Evolutionary conservation across 2,888 invertebrate species (phyloP).

Genomic region (Ptilodon capucinus): DNA sequence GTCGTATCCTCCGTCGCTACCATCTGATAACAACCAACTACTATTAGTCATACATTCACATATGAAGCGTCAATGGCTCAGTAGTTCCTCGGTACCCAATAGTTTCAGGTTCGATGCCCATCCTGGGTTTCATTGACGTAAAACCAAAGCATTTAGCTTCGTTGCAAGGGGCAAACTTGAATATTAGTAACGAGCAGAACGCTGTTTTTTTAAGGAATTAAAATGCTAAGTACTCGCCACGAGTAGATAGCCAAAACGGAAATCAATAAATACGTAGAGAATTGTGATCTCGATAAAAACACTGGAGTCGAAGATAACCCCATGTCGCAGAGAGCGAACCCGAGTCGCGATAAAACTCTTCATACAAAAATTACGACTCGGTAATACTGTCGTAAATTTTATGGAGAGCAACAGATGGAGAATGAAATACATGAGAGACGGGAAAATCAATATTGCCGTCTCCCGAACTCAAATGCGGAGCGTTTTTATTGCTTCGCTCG

Average conservation of each 20-base stretch:
- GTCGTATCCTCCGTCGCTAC: slow-evolving; percentile 90
- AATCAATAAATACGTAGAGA: slow-evolving; percentile 35
- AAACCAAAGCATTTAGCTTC: too few relatives aligned
- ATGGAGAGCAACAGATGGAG: slow-evolving; percentile 81
- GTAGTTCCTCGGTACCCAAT: too few relatives aligned
- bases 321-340: slow-evolving; percentile 57
- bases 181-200: too few relatives aligned
- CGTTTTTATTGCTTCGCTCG: slow-evolving; percentile 60
- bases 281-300: slow-evolving; percentile 54
- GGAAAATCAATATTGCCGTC: slow-evolving; percentile 77
- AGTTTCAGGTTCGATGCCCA: too few relatives aligned
- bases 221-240: too few relatives aligned
- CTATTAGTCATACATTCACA: slow-evolving; percentile 1
- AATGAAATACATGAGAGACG: slow-evolving; percentile 70
- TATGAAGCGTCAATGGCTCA: slow-evolving; percentile 3
- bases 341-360: slow-evolving; percentile 70
- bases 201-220: too few relatives aligned
- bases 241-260: slow-evolving; percentile 19
- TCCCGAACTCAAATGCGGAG: slow-evolving; percentile 56
- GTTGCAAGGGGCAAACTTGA: too few relatives aligned
- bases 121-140: too few relatives aligned
- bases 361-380: slow-evolving; percentile 77
- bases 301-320: slow-evolving; percentile 52
- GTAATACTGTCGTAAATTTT: slow-evolving; percentile 79
- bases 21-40: slow-evolving; percentile 83